Percentiles rank a stretch among this genome's conserved stretches.
Conservation (phyloP, 2,797 vertebrate genomes). For the Malurus splendens region DNA sequence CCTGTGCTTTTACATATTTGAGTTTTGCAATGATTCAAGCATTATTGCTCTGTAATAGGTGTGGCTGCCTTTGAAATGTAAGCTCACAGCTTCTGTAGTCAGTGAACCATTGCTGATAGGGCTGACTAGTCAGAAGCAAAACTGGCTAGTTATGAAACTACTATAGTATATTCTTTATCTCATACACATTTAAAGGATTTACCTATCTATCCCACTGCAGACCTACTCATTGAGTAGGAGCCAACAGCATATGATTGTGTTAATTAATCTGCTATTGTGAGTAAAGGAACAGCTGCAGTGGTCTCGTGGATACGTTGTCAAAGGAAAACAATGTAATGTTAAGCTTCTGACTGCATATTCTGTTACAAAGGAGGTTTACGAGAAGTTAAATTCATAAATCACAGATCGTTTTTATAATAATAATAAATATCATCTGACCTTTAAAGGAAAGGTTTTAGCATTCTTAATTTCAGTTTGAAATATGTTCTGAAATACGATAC, state of each 20-base stretch:
- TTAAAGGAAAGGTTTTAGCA: constrained; percentile 88
- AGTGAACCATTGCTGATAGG: constrained; percentile 68
- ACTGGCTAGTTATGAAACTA: constrained; percentile 83
- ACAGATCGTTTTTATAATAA: constrained; percentile 87
- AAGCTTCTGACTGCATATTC: constrained; percentile 97
- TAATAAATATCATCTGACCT: constrained; percentile 98
- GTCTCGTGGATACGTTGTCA: constrained; percentile 97
- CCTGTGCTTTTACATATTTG: constrained; percentile 56
- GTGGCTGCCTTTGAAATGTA: constrained; percentile 71
- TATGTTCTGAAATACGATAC: constrained; percentile 90
- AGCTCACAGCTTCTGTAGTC: constrained; percentile 74
- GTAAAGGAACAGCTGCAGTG: constrained; percentile 96
- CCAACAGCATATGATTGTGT: constrained; percentile 99
- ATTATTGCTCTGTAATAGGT: constrained; percentile 66
- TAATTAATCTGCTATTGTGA: constrained; percentile 99
- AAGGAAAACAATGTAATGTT: constrained; percentile 98
- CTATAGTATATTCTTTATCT: constrained; percentile 88
- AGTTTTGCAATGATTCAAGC: constrained; percentile 62
- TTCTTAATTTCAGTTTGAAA: constrained; percentile 91
- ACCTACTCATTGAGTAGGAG: constrained; percentile 96
- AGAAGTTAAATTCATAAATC: constrained; percentile 98
- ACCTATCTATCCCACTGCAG: constrained; percentile 99
- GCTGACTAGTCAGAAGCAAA: constrained; percentile 86
- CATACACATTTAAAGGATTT: constrained; percentile 96
- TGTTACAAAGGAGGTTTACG: constrained; percentile 94